Conservation (phyloP, 1,140 invertebrate species). For the Drosophila funebris region DNA sequence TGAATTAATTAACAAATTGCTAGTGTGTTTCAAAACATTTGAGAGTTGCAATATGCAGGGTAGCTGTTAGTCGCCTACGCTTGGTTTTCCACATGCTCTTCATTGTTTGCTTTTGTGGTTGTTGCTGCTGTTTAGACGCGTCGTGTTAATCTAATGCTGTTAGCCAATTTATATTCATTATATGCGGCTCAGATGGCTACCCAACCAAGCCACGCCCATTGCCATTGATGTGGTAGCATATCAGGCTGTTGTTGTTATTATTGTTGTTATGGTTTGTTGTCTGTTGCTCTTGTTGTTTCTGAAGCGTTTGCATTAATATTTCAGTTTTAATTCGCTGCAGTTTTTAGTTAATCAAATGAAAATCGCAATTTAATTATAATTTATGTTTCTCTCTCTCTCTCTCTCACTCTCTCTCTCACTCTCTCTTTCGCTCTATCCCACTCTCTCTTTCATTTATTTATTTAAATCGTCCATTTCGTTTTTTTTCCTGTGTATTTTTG, state of each 20-base stretch:
- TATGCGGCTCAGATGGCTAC: constrained; percentile 13
- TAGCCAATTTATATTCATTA: constrained; percentile 77
- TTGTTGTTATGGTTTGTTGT: not conserved
- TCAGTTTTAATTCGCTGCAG: constrained; percentile 28
- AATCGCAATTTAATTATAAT: constrained; percentile 75
- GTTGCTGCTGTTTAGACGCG: constrained; percentile 30
- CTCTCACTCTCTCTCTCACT: not conserved
- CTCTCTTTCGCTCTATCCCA: no score
- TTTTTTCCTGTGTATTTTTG: no score
- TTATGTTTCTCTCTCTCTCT: constrained; percentile 46
- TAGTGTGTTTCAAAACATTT: not conserved
- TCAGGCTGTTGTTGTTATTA: constrained; percentile 2
- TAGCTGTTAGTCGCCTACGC: not conserved
- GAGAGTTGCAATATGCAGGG: no score
- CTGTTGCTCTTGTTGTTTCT: constrained; percentile 6
- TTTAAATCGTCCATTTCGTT: not conserved
- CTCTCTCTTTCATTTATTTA: not conserved
- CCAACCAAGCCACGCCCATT: not conserved
- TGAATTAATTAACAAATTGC: not conserved
- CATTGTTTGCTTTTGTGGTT: constrained; percentile 9
- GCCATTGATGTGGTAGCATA: constrained; percentile 16
- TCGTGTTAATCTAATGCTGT: constrained; percentile 71
- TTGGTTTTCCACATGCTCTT: not conserved
- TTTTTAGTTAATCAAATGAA: constrained; percentile 62
- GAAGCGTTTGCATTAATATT: constrained; percentile 33